phyloP scores from a whole-genome alignment of 1,140 invertebrate species.

The Dendrolimus kikuchii region DNA sequence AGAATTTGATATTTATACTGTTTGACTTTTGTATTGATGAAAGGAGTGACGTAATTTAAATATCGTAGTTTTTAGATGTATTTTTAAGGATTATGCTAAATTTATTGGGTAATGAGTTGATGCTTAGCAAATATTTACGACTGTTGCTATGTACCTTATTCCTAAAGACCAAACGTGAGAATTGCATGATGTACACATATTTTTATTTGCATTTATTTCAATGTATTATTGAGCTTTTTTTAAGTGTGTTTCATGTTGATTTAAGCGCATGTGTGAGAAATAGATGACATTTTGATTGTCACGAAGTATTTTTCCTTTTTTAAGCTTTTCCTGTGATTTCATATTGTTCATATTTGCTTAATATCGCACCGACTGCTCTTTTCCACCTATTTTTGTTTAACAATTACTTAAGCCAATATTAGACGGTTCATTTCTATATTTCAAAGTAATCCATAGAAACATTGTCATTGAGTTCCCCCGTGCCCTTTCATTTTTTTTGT shows the following conservation, averaged over 20 bases:
- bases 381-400: conserved; percentile 17
- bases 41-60: conserved; percentile 47
- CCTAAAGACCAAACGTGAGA: conserved; percentile 71
- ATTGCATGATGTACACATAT: conserved; percentile 50
- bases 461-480: too few relatives aligned
- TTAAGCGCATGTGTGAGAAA: conserved; percentile 68
- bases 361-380: conserved; percentile 42
- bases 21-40: conserved; percentile 20
- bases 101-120: conserved; percentile 64
- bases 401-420: not conserved
- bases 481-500: too few relatives aligned
- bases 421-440: too few relatives aligned
- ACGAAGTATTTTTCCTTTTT: conserved; percentile 28
- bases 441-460: too few relatives aligned
- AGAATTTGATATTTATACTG: conserved; percentile 11
- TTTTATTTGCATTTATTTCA: conserved; percentile 37
- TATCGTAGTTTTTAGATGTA: conserved; percentile 32
- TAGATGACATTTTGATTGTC: conserved; percentile 27
- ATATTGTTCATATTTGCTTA: conserved; percentile 66
- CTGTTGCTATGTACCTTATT: conserved; percentile 46
- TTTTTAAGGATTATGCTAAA: conserved; percentile 61
- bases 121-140: conserved; percentile 17
- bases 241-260: conserved; percentile 23
- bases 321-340: conserved; percentile 66
- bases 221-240: conserved; percentile 6